A percentile compares a stretch with the other conserved stretches of the same genome.
Evolutionary conservation across 2,888 invertebrate species (phyloP).

Genomic region (Lepetodrilus schrolli): DNA sequence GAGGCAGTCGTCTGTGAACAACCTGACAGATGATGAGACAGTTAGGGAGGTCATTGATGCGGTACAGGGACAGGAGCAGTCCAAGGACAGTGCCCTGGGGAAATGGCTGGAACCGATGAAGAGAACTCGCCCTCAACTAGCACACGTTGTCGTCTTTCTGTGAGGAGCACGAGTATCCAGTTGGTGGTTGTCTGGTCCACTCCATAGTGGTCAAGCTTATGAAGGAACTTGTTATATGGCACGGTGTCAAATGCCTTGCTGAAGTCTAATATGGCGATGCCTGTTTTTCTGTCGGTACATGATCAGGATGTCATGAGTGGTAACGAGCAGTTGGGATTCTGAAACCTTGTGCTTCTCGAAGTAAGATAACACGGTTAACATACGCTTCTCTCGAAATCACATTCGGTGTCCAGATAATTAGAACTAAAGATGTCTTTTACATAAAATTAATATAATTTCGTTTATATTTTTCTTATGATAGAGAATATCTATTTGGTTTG

Average conservation of each 20-base stretch:
- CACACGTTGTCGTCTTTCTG: slow-evolving; percentile 20
- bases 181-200: background rate
- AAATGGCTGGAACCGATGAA: background rate
- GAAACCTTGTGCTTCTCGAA: too few relatives aligned
- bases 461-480: too few relatives aligned
- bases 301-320: background rate
- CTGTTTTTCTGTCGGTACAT: background rate
- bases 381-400: too few relatives aligned
- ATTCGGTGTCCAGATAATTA: too few relatives aligned
- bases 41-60: background rate
- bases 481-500: too few relatives aligned
- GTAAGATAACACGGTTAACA: too few relatives aligned
- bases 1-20: too few relatives aligned
- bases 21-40: too few relatives aligned
- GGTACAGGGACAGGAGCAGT: too few relatives aligned
- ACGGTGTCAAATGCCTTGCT: slow-evolving; percentile 27
- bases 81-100: background rate
- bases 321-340: background rate
- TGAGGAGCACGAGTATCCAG: slow-evolving; percentile 9
- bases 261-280: slow-evolving; percentile 14
- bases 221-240: background rate
- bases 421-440: too few relatives aligned
- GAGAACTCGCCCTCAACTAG: slow-evolving; percentile 27
- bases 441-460: too few relatives aligned
- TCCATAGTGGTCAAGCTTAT: slow-evolving; percentile 27